Percentiles rank a stretch among this genome's conserved stretches.
phyloP scores from a whole-genome alignment of 2,888 invertebrate genomes.

The Thera obeliscata region DNA sequence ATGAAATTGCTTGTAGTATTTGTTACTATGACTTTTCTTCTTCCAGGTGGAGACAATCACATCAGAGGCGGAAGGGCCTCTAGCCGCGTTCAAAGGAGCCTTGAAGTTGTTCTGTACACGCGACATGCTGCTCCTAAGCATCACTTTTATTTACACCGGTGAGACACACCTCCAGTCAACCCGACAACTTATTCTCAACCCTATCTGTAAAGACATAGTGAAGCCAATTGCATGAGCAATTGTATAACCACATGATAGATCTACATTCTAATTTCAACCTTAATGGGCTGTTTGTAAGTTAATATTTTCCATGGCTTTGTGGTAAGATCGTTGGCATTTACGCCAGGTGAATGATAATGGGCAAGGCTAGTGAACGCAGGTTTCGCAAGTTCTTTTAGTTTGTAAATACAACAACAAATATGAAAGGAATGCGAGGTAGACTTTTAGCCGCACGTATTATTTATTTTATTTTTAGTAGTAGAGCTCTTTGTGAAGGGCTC shows the following conservation, averaged over 20 bases:
- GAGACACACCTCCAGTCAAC: slow-evolving; percentile 45
- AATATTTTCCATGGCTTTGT: slow-evolving; percentile 16
- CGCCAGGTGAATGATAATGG: slow-evolving; percentile 39
- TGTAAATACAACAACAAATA: slow-evolving; percentile 18
- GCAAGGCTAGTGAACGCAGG: slow-evolving; percentile 33
- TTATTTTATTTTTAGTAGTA: no score
- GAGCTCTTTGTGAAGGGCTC: no score
- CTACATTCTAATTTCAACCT: slow-evolving; percentile 11
- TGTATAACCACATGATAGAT: background rate
- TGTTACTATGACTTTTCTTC: slow-evolving; percentile 3
- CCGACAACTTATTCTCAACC: slow-evolving; percentile 11
- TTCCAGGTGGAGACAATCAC: slow-evolving; percentile 77
- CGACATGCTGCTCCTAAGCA: slow-evolving; percentile 92
- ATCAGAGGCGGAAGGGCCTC: slow-evolving; percentile 82
- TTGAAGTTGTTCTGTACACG: slow-evolving; percentile 90
- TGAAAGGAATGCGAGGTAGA: slow-evolving; percentile 11
- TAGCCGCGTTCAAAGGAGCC: slow-evolving; percentile 90
- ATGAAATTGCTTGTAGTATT: background rate
- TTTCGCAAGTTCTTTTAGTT: slow-evolving; percentile 34
- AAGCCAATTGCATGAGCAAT: slow-evolving; percentile 2
- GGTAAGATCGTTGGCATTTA: slow-evolving; percentile 29
- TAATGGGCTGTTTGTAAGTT: background rate
- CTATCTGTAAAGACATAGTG: slow-evolving; percentile 2
- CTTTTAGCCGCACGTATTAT: slow-evolving; percentile 24
- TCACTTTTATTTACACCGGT: slow-evolving; percentile 97